These are phyloP conservation scores for Rousettus leschenaultii DNA, from an alignment of 2,113 vertebrate genomes.

Conservation along the genomic window DNA sequence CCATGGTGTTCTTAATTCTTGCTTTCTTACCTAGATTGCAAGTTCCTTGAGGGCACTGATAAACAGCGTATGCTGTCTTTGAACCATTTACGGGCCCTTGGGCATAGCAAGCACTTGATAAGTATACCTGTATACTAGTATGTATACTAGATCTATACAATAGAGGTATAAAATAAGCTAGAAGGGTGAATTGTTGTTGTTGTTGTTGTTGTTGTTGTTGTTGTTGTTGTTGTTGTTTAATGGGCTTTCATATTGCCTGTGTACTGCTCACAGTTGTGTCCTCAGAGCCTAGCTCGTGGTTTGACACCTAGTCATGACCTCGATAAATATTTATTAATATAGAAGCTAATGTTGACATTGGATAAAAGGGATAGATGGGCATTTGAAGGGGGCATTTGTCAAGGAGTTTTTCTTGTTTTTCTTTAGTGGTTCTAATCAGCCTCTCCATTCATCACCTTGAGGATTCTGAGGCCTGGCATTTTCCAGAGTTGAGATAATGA, in stretches of 20 bases:
- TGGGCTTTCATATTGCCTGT: neutral
- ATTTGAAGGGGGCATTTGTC: conserved; percentile 37
- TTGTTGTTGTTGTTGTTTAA: neutral
- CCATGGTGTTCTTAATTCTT: neutral
- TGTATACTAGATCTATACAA: no score
- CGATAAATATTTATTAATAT: conserved; percentile 21
- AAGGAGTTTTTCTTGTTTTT: neutral
- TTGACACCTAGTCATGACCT: conserved; percentile 16
- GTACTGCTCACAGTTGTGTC: neutral
- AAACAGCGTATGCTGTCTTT: neutral
- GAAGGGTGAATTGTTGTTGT: neutral
- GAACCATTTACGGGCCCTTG: neutral
- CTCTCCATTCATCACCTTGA: conserved; percentile 43
- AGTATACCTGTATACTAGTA: neutral
- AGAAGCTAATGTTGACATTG: conserved; percentile 40
- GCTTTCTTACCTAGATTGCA: neutral
- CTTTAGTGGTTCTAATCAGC: conserved; percentile 15
- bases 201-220: no score
- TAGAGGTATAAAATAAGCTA: neutral
- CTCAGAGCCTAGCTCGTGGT: neutral
- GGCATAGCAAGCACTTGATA: neutral
- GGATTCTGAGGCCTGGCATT: conserved; percentile 48
- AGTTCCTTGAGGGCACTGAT: neutral
- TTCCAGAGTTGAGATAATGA: conserved; percentile 50
- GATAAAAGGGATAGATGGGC: neutral